Evolutionary conservation across 2,797 vertebrate species (phyloP), one percentile per base, ranked within the genome.

Genomic region (Gallirallus australis): DNA sequence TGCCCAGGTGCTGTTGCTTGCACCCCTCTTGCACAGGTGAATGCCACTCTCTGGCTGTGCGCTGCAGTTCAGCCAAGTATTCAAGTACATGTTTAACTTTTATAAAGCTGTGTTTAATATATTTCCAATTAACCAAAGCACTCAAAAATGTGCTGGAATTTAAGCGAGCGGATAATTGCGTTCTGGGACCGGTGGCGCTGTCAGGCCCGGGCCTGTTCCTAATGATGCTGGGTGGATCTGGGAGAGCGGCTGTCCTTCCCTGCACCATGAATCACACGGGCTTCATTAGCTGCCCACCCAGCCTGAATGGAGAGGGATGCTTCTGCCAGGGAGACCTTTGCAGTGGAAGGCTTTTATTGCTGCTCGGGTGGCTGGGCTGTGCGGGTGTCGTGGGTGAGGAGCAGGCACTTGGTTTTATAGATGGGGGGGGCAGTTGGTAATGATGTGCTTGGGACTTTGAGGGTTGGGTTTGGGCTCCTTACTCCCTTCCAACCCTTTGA

Each of bases 221-320:
- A 25, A 27, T 15, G 78, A 8, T 13, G 69, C 53, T 27, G 71
- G 53, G 47, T 12, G 82, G 78, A 6, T 50, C 4, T 4, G 61
- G 40, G 47, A n/a, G 65, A 17, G 65, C 2, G 15, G 19, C 33
- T 3, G 48, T n/a, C 71, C 54, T 37, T 81, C 47, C 40, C 56
- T 2, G 17, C 1, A 1, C 57, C 19, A 0, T 15, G 83, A 39
- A 27, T 42, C 8, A 0, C 2, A 31, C 1, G 3, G 65, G 82
- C 71, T 52, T 30, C 71, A 7, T 52, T 30, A 33, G 28, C 73
- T 54, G 68, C 79, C 75, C 23, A 7, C 42, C 0, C 21, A 21
- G 59, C 40, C 42, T 10, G 64, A 7, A 11, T 5, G 53, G 53
- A 31, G 42, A 31, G 79, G 68, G 59, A 23, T 8, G 2, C 42